These are phyloP conservation scores for Hipposideros larvatus DNA, from an alignment of 2,797 vertebrate species.

Conservation along the genomic window DNA sequence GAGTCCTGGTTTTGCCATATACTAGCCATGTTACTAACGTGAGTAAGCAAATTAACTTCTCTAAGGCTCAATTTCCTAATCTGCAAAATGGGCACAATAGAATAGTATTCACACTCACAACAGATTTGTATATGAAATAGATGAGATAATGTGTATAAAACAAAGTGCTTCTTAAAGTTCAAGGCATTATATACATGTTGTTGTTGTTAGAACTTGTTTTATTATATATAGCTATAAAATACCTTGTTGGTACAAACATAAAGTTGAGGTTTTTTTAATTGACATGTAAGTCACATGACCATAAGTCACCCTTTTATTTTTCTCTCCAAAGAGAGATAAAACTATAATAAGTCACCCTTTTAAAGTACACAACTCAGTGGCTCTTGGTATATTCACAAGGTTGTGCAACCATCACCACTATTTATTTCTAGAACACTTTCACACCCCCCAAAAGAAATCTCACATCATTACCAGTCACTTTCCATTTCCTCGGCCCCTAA, in stretches of 20 bases:
- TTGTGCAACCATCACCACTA: not conserved
- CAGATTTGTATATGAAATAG: not conserved
- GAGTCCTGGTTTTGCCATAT: not conserved
- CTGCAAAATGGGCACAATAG: not conserved
- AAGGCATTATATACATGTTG: not conserved
- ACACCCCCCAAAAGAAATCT: not conserved
- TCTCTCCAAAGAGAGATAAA: no score
- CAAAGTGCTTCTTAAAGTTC: not conserved
- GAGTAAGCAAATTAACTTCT: not conserved
- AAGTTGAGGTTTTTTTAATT: not conserved
- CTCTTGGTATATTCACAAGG: not conserved
- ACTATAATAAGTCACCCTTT: not conserved
- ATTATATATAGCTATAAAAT: not conserved
- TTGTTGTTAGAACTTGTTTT: not conserved
- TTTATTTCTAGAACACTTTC: conserved; percentile 40
- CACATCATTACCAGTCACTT: not conserved
- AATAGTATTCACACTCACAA: not conserved
- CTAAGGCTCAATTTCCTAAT: not conserved
- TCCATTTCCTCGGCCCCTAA: not conserved
- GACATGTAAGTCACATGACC: not conserved
- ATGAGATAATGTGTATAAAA: not conserved
- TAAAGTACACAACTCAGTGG: not conserved
- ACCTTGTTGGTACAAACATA: not conserved
- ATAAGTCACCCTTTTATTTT: not conserved
- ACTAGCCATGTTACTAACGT: not conserved